Evolutionary conservation across 92 coral and sea anemone genomes (phyloP), one percentile per base, ranked within the genome.

Genomic region (Paramuricea clavata): DNA sequence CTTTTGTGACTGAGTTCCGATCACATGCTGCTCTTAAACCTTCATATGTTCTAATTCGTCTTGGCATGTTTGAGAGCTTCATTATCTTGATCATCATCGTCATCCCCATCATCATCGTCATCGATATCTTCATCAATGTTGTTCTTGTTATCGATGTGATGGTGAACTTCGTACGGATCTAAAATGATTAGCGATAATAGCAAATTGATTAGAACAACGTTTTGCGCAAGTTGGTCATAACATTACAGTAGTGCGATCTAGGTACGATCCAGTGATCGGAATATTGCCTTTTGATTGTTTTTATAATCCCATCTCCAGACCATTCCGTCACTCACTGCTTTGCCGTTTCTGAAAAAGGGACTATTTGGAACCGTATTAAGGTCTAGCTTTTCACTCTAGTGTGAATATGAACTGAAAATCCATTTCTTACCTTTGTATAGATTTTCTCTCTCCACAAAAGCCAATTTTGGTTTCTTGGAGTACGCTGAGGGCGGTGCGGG

Each of bases 391-490:
- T n/a, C n/a, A n/a, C n/a, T n/a, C n/a, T n/a, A n/a, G n/a, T n/a
- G n/a, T n/a, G n/a, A n/a, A n/a, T n/a, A n/a, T n/a, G n/a, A n/a
- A n/a, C 0, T 41, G 50, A 21, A 21, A 9, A 28, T 31, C 5
- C 41, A 39, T 60, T 36, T 67, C 93, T 87, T 88, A 97, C 99
- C 98, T 83, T 93, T 87, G 78, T 93, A 93, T 21, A 94, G 81
- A 6, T 94, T 93, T 52, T 95, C 98, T 68, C 98, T 87, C 83
- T 91, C 91, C 17, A 97, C 98, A 68, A 89, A 97, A 13, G 99
- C 99, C 43, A 97, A 73, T 26, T 88, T 93, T 1, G 98, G 99
- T 28, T 93, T 93, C 26, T 88, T 88, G 41, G 93, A 92, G 30
- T 91, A 92, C 1, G 94, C 92, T 65, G 95, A 95, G 16, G 60